Conservation (phyloP, 2,888 invertebrate species). For the Drosophila vallismaia region DNA sequence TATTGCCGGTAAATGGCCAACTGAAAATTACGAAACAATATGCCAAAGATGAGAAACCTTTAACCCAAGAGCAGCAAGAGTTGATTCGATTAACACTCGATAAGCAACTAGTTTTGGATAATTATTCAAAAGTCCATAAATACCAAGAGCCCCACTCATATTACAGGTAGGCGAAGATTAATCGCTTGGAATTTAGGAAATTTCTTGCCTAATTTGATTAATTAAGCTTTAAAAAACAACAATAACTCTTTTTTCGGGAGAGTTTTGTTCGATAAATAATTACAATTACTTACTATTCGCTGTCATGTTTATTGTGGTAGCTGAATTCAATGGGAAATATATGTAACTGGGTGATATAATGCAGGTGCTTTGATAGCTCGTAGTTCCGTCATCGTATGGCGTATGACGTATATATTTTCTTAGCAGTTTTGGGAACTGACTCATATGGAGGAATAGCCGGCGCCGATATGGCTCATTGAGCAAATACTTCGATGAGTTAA, state of each 20-base stretch:
- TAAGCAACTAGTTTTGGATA: conserved; percentile 41
- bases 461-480: conserved; percentile 40
- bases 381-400: conserved; percentile 37
- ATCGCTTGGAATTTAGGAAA: conserved; percentile 44
- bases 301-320: conserved; percentile 1
- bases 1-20: conserved; percentile 1
- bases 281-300: conserved; percentile 25
- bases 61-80: conserved; percentile 11
- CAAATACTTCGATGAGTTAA: conserved; percentile 40
- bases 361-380: conserved; percentile 16
- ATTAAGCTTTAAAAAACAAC: conserved; percentile 45
- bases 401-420: background rate
- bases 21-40: conserved; percentile 37
- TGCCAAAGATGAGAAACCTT: conserved; percentile 23
- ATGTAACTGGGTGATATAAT: conserved; percentile 37
- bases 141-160: conserved; percentile 58
- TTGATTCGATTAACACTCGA: conserved; percentile 55
- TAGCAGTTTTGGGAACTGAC: conserved; percentile 15
- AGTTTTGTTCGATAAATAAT: conserved; percentile 29
- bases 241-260: conserved; percentile 1
- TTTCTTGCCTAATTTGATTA: conserved; percentile 63
- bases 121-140: conserved; percentile 37
- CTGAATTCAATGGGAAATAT: conserved; percentile 19
- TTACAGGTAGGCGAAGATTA: conserved; percentile 72
- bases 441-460: conserved; percentile 18